Evolutionary conservation across 1,140 invertebrate genomes (phyloP).

Genomic region (Lordiphosa stackelbergi): DNA sequence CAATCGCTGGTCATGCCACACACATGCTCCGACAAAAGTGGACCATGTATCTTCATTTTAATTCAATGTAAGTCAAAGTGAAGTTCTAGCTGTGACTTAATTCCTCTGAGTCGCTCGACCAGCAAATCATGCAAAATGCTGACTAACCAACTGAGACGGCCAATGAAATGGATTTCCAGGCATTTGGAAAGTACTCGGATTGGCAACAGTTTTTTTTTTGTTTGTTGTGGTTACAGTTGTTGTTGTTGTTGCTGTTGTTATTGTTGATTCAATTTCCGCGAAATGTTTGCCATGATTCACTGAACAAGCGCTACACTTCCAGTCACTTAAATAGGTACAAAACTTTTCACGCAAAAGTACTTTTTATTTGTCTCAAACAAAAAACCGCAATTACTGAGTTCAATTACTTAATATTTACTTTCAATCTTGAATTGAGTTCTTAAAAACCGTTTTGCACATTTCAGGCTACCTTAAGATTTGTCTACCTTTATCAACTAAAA

Average conservation of each 20-base stretch:
- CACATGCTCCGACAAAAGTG: conserved; percentile 20
- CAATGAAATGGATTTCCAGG: conserved; percentile 52
- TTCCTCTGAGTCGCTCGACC: conserved; percentile 14
- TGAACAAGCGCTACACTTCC: conserved; percentile 41
- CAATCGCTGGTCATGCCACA: conserved; percentile 51
- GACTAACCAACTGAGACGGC: conserved; percentile 46
- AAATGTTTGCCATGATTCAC: conserved; percentile 66
- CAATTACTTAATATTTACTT: too few species aligned
- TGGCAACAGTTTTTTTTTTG: conserved; percentile 10
- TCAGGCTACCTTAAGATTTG: too few species aligned
- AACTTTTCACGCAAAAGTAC: too few species aligned
- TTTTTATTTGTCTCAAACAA: too few species aligned
- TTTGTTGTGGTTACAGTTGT: conserved; percentile 15
- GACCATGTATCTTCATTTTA: conserved; percentile 31
- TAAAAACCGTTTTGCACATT: too few species aligned
- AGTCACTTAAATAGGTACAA: too few species aligned
- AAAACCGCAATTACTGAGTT: too few species aligned
- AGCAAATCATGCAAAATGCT: conserved; percentile 46
- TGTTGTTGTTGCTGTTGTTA: conserved; percentile 18
- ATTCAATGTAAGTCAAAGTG: conserved; percentile 29
- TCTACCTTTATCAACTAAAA: too few species aligned
- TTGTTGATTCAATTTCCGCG: conserved; percentile 58
- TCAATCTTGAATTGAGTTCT: too few species aligned
- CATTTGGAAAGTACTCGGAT: conserved; percentile 51
- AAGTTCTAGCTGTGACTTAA: conserved; percentile 43